Evolutionary conservation across 2,113 vertebrate genomes (phyloP), one percentile per base, ranked within the genome.

Genomic region (Columbina picui): DNA sequence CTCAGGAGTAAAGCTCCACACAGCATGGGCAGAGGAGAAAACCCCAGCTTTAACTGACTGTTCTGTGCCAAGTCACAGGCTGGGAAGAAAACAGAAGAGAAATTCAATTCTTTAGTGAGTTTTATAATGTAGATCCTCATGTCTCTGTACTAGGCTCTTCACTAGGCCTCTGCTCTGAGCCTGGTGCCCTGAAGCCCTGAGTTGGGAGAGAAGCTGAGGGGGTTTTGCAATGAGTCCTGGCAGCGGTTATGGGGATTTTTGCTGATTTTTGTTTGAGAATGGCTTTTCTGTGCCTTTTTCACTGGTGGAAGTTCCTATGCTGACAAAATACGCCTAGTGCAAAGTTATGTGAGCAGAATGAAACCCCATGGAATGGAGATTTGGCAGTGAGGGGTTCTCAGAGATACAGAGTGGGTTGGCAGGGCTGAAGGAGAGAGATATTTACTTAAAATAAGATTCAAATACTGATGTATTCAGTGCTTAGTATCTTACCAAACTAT

Each of bases 231-330:
- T 52, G 32, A 38, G 26, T 45, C 73, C 71, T 68, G 57, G 30
- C 4, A 34, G 41, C 15, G 10, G 2, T 52, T 53, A 12, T 11
- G 8, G 22, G 8, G 8, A 1, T 0, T 29, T 68, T 76, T 63
- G 11, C 38, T 26, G 50, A 1, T 41, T 19, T 74, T 81, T 83
- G 27, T 81, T 20, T 9, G 7, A 55, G n/a, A 25, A 27, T 43
- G 21, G 11, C 3, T 9, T 80, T 93, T 71, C 23, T 60, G 30
- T 64, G 36, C 29, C 14, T 43, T 69, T 86, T 76, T 39, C 32
- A 5, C 52, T n/a, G 22, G 20, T 74, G 39, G n/a, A 80, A 57
- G 30, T 55, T 80, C 16, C 21, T 55, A 13, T 90, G 34, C 68
- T 83, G 71, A n/a, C 13, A 52, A 30, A 87, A 39, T 39, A 5